Percentiles rank a stretch among this genome's conserved stretches.
Conservation (phyloP, 2,797 vertebrate species). For the Myotis vivesi region DNA sequence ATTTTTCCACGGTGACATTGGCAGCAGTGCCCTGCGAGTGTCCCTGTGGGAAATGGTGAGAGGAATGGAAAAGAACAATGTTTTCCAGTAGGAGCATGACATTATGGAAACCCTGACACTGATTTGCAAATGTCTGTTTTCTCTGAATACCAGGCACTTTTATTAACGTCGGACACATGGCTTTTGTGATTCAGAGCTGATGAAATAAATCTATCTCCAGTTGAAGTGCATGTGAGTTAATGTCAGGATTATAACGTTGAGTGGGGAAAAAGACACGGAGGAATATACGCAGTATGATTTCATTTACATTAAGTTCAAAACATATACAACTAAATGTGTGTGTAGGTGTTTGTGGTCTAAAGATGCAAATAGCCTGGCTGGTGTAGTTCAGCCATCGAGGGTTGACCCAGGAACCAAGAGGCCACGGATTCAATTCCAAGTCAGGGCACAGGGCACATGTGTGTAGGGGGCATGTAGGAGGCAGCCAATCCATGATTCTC, state of each 20-base stretch:
- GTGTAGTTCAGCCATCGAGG: no score
- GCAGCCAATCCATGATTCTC: no score
- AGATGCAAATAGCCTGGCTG: not conserved
- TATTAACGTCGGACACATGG: not conserved
- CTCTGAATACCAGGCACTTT: constrained; percentile 44
- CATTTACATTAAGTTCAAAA: not conserved
- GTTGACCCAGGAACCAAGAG: no score
- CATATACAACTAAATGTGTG: not conserved
- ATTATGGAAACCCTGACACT: constrained; percentile 67
- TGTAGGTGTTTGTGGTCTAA: not conserved
- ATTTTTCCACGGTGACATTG: constrained; percentile 63
- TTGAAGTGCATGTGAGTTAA: not conserved
- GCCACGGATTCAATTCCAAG: no score
- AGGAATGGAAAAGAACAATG: constrained; percentile 70
- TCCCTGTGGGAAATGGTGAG: constrained; percentile 51
- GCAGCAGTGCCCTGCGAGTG: not conserved
- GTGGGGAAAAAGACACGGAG: not conserved
- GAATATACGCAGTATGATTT: not conserved
- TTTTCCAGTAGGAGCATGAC: constrained; percentile 63
- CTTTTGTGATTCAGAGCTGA: not conserved
- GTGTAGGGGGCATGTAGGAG: no score
- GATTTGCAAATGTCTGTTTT: constrained; percentile 54
- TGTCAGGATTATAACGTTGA: not conserved
- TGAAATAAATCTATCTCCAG: not conserved
- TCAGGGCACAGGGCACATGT: no score